phyloP scores from a whole-genome alignment of 1,140 invertebrate genomes.

The Drosophila ohnishii region DNA sequence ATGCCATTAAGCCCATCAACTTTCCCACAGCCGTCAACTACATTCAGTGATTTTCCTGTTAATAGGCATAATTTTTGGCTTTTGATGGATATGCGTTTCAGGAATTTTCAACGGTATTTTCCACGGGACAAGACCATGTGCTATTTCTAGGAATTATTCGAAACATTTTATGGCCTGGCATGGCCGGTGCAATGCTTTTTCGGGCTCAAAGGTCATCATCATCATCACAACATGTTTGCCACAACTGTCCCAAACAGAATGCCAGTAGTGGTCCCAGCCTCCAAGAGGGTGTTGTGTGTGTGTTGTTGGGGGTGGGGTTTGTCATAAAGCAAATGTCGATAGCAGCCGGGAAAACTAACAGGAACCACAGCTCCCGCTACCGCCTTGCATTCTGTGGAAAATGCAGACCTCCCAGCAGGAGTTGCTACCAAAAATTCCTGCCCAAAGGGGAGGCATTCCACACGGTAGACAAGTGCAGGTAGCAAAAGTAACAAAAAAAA shows the following conservation, averaged over 20 bases:
- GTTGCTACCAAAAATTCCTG: constrained; percentile 26
- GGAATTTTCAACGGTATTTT: background rate
- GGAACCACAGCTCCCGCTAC: constrained; percentile 7
- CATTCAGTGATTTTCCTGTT: background rate
- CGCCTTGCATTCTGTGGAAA: constrained; percentile 11
- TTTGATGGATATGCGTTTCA: constrained; percentile 15
- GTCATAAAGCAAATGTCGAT: constrained; percentile 43
- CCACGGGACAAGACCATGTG: background rate
- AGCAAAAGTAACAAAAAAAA: background rate
- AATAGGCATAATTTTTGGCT: constrained; percentile 19
- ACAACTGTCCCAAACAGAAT: constrained; percentile 34
- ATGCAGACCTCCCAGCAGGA: background rate
- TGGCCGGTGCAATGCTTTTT: constrained; percentile 3
- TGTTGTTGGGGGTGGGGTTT: background rate
- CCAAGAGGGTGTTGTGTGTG: background rate
- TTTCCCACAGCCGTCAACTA: background rate
- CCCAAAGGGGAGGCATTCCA: background rate
- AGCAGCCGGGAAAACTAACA: constrained; percentile 27
- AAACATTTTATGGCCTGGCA: background rate
- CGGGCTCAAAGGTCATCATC: constrained; percentile 29
- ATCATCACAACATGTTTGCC: constrained; percentile 14
- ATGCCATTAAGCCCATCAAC: constrained; percentile 1
- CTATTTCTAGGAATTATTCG: constrained; percentile 1
- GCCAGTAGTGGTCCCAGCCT: constrained; percentile 3
- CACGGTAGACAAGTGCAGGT: background rate